Evolutionary conservation across 2,797 vertebrate species (phyloP), one percentile per base, ranked within the genome.

Genomic region (Mus spretus): DNA sequence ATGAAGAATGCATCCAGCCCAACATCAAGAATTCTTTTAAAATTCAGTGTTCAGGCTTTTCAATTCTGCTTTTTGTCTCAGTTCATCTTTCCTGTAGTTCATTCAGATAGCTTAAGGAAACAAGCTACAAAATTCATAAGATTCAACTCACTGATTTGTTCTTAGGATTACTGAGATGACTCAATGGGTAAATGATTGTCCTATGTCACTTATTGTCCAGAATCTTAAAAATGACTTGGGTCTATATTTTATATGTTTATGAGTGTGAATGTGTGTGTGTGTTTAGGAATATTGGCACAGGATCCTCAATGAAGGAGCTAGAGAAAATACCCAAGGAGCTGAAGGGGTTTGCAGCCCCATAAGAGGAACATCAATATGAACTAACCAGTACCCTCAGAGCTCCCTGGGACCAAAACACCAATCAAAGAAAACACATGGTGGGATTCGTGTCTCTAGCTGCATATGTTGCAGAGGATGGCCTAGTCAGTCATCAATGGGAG

Each of bases 11-110:
- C 10, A 3, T 44, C 20, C 53, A 59, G 3, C 17, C 14, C 17
- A 75, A 44, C 1, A 3, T 75, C 37, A 40, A 31, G 10, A 88
- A 57, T 40, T 88, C 50, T 74, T 26, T 53, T 19, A 57, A 44
- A 4, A 40, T 59, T 28, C 9, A 7, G 0, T 20, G 55, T 55
- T 55, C 55, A 55, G 55, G 55, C 34, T 75, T 44, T 40, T 65
- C 4, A 34, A 1, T 2, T 4, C 0, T 81, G 28, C 3, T 15
- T 24, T 85, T 24, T 63, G 1, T 6, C 13, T 57, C 8, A 5
- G 0, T 47, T 59, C 31, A 28, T 53, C 19, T 37, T n/a, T 19
- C 53, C 9, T 13, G 0, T 24, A 12, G 3, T 15, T 12, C 3
- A 14, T 5, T 22, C 55, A 47, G 12, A 31, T 1, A 20, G 59